Conservation (phyloP, 2,888 invertebrate species). For the Agonopterix heracliana region DNA sequence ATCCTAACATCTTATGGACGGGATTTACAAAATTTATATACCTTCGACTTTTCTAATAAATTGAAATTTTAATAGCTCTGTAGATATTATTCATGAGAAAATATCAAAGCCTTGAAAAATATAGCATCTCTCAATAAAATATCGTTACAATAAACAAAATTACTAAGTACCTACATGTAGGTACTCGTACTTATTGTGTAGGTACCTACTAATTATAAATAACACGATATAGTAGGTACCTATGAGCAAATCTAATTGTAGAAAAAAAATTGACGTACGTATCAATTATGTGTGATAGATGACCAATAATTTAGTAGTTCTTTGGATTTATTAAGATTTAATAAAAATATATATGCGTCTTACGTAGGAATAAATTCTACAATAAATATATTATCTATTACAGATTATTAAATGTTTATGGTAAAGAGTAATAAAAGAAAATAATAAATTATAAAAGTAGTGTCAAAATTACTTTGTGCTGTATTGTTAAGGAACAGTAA, state of each 20-base stretch:
- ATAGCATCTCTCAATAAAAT: neutral
- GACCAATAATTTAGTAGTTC: constrained; percentile 55
- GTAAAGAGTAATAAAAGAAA: constrained; percentile 13
- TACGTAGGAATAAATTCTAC: constrained; percentile 20
- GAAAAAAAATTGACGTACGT: constrained; percentile 40
- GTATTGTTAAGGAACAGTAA: no score
- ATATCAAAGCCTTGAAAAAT: neutral
- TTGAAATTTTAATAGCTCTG: neutral
- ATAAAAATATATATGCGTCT: constrained; percentile 17
- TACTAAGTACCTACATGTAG: neutral
- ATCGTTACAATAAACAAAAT: neutral
- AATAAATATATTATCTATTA: constrained; percentile 14
- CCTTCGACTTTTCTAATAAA: neutral
- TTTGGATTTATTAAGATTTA: constrained; percentile 26
- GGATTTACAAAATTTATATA: neutral
- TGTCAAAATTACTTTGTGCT: no score
- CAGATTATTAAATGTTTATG: constrained; percentile 19
- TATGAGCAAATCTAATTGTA: neutral
- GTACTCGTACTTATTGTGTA: no score
- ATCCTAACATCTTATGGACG: neutral
- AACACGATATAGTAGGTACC: neutral
- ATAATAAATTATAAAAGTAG: constrained; percentile 10
- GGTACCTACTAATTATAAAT: neutral
- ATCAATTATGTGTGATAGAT: constrained; percentile 64
- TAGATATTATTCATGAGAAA: neutral